Percentiles rank a stretch among this genome's conserved stretches.
Evolutionary conservation across 2,888 invertebrate genomes (phyloP).

Genomic region (Habrosyne pyritoides): DNA sequence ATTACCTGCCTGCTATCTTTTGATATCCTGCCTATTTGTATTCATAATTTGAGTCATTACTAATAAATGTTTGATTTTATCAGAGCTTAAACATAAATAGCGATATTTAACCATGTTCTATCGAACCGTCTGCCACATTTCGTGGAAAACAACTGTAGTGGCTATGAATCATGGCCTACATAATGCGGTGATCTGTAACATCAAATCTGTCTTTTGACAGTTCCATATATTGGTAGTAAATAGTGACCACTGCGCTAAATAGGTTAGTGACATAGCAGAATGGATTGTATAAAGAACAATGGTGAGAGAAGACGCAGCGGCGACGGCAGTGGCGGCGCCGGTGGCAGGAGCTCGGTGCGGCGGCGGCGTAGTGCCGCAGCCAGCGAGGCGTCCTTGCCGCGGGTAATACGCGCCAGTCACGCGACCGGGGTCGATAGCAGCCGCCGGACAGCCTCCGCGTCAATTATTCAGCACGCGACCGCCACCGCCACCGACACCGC

Average conservation of each 20-base stretch:
- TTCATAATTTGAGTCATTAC: not conserved
- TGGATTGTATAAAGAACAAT: slow-evolving; percentile 19
- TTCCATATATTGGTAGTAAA: slow-evolving; percentile 19
- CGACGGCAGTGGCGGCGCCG: slow-evolving; percentile 33
- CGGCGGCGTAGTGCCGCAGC: slow-evolving; percentile 68
- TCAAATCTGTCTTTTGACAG: slow-evolving; percentile 17
- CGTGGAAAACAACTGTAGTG: slow-evolving; percentile 6
- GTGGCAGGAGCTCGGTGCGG: slow-evolving; percentile 46
- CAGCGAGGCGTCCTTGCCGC: slow-evolving; percentile 79
- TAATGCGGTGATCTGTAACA: slow-evolving; percentile 4
- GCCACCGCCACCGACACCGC: slow-evolving; percentile 41
- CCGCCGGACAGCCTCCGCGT: slow-evolving; percentile 75
- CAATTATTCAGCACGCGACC: slow-evolving; percentile 78
- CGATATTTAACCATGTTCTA: not conserved
- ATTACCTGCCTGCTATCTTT: not conserved
- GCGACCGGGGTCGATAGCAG: slow-evolving; percentile 82
- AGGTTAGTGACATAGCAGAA: slow-evolving; percentile 28
- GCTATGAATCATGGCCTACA: not conserved
- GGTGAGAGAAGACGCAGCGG: slow-evolving; percentile 40
- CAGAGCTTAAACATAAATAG: not conserved
- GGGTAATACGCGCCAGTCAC: slow-evolving; percentile 72
- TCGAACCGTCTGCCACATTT: not conserved
- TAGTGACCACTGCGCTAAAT: slow-evolving; percentile 25
- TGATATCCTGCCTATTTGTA: not conserved
- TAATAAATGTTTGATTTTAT: not conserved